Evolutionary conservation across 2,888 invertebrate genomes (phyloP), one percentile per base, ranked within the genome.

Genomic region (Nomada goodeniana): DNA sequence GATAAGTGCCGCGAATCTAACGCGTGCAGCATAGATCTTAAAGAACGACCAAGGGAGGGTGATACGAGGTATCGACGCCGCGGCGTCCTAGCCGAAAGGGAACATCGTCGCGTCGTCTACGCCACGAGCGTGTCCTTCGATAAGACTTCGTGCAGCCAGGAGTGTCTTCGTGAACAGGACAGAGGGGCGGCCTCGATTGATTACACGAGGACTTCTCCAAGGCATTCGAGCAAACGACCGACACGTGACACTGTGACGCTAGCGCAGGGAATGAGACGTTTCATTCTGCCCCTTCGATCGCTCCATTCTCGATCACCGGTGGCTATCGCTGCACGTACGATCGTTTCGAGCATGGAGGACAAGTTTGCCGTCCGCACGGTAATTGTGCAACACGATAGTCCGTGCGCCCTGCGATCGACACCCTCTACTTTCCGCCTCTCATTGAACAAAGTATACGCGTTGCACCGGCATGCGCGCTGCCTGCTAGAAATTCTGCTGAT

Each of bases 171-270:
- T 23, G 69, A 71, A 13, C 47, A 59, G 60, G 74, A 63, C 13
- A 50, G 52, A 57, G 53, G 50, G 68, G 68, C 59, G 71, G 55
- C 67, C 59, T 63, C 81, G 81, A 81, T 78, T 86, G 87, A 88
- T 87, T 84, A 86, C 84, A 67, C 68, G 65, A 47, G 55, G 64
- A 71, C 74, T 79, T 69, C 86, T 23, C 47, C 61, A 20, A 69
- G 76, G 80, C 83, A 81, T 77, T 86, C 83, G 77, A 79, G 78
- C 65, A 26, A 78, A 83, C 78, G 83, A 71, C 78, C 73, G 83
- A 74, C 75, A 83, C 83, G 83, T 83, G 83, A 83, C 83, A 83
- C 83, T 83, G 71, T 55, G 67, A 78, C 78, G 78, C 20, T 74
- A 67, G 55, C 77, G 63, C 50, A 2, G 83, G 70, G 83, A 83